phyloP scores from a whole-genome alignment of 2,888 invertebrate species.

The Octonoba sinensis region DNA sequence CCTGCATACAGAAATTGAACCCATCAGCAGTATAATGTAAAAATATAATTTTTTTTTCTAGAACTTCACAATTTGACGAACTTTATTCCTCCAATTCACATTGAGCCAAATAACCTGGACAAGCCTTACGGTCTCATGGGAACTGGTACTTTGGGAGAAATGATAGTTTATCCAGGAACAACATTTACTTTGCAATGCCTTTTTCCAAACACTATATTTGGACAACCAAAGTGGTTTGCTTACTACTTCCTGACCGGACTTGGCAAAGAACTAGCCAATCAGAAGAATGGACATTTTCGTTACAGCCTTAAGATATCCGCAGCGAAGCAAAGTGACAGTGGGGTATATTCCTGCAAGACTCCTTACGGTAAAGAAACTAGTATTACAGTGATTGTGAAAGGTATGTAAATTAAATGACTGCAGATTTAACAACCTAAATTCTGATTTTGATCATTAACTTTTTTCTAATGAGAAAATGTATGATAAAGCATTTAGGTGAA shows the following conservation, averaged over 20 bases:
- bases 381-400: conserved; percentile 17
- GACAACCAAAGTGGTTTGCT: background rate
- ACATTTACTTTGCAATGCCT: conserved; percentile 29
- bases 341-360: conserved; percentile 23
- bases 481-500: too few species aligned
- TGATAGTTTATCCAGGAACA: conserved; percentile 37
- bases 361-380: background rate
- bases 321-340: conserved; percentile 8
- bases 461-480: too few species aligned
- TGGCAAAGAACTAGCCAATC: background rate
- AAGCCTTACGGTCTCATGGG: conserved; percentile 18
- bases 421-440: background rate
- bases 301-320: background rate
- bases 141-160: conserved; percentile 5
- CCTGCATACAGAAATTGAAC: too few species aligned
- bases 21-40: too few species aligned
- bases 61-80: background rate
- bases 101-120: conserved; percentile 28
- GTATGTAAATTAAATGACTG: conserved; percentile 13
- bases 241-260: background rate
- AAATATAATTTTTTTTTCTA: too few species aligned
- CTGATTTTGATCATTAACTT: too few species aligned
- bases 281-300: background rate
- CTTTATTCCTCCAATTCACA: conserved; percentile 21
- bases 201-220: conserved; percentile 16